Percentiles rank a stretch among this genome's conserved stretches.
Conservation (phyloP, 2,888 invertebrate genomes). For the Oligia strigilis region DNA sequence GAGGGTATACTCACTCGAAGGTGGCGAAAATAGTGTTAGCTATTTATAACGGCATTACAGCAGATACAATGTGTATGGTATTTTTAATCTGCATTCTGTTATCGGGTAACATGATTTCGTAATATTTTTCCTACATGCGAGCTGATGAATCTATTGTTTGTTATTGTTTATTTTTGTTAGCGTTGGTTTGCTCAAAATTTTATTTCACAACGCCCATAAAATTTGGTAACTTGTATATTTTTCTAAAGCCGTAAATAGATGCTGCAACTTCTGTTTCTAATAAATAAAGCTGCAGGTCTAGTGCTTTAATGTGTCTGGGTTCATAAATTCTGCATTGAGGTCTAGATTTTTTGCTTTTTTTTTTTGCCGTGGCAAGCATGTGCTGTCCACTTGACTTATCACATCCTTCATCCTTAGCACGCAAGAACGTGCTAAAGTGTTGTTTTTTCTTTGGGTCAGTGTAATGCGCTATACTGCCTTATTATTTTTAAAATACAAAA, state of each 20-base stretch:
- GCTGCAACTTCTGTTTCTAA: conserved; percentile 16
- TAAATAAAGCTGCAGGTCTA: conserved; percentile 21
- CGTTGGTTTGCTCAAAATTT: not conserved
- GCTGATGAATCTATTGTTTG: conserved; percentile 16
- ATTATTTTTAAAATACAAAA: conserved; percentile 31
- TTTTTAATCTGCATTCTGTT: conserved; percentile 35
- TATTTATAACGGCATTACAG: conserved; percentile 49
- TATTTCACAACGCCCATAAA: conserved; percentile 24
- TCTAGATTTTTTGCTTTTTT: conserved; percentile 37
- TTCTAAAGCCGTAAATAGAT: conserved; percentile 6
- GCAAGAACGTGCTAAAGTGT: conserved; percentile 77
- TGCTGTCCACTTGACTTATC: conserved; percentile 60
- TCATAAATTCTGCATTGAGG: conserved; percentile 31
- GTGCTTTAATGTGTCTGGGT: conserved; percentile 14
- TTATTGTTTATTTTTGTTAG: conserved; percentile 29
- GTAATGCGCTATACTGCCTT: conserved; percentile 34
- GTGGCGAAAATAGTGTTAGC: conserved; percentile 41
- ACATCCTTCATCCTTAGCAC: conserved; percentile 69
- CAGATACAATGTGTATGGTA: conserved; percentile 28
- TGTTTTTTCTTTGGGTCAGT: conserved; percentile 74
- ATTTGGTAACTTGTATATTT: conserved; percentile 28
- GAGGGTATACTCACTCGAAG: conserved; percentile 28
- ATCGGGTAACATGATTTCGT: conserved; percentile 23
- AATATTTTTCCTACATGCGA: conserved; percentile 26
- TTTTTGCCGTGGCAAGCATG: conserved; percentile 43